Evolutionary conservation across 1,140 invertebrate species (phyloP), one percentile per base, ranked within the genome.

Genomic region (Heliconius hewitsoni): DNA sequence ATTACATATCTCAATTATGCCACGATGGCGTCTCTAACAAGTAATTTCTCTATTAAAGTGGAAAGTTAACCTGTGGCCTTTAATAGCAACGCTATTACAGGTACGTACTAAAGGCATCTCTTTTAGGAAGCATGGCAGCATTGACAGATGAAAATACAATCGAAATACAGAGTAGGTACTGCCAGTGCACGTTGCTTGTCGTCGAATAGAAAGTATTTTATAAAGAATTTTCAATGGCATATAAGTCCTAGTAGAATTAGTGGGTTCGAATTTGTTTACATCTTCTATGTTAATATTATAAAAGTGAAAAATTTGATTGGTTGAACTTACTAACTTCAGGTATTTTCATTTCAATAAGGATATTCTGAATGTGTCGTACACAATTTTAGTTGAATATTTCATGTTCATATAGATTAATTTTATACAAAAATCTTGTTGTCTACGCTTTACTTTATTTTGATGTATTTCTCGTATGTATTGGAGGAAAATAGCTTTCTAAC

Each of bases 31-130:
- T 52, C 50, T 52, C 50, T 52, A 42, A 72, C 75, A 66, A 77
- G 78, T 77, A 80, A 81, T 84, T 84, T 83, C 83, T 81, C 84
- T 84, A 83, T 87, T 87, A 86, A 84, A 81, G 86, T 86, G 82
- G 86, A 88, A 86, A 88, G 86, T 78, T 81, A 76, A 86, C 82
- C 86, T 42, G 34, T 70, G 73, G 82, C 80, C 81, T 78, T 57
- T 80, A 76, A 79, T 83, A 60, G 78, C 70, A 81, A 79, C 70
- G 76, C 70, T 76, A 79, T 83, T 80, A 80, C 74, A 46, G 42
- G 42, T 46, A 30, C 79, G 71, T 83, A 55, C 71, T 30, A 30
- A 1, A 66, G 60, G 76, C 76, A 77, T 79, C 71, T 27, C 73
- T 76, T 77, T 79, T 76, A 76, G 37, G 60, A 82, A 70, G 70